A percentile compares a stretch with the other conserved stretches of the same genome.
Evolutionary conservation across 1,140 invertebrate genomes (phyloP).

Genomic region (Atta cephalotes): DNA sequence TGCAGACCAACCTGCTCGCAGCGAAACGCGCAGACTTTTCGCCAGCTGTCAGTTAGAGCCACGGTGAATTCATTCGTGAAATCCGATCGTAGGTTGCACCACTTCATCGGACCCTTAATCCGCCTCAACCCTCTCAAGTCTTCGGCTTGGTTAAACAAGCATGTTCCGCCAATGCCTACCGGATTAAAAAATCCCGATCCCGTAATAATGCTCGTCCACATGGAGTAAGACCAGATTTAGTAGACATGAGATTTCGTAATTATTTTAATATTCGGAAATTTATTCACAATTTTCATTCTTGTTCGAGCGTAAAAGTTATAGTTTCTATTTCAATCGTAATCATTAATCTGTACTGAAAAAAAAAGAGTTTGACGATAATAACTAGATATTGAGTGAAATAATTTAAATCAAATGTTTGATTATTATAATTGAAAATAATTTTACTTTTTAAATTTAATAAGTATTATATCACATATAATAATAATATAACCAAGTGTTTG

Average conservation of each 20-base stretch:
- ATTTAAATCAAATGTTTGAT: no score
- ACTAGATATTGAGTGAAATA: no score
- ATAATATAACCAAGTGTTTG: no score
- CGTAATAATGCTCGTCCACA: slow-evolving; percentile 9
- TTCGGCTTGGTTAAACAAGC: slow-evolving; percentile 73
- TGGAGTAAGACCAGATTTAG: slow-evolving; percentile 9
- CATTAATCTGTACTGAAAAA: not conserved
- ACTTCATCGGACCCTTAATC: slow-evolving; percentile 77
- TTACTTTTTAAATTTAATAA: no score
- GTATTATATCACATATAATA: no score
- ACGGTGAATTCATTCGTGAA: slow-evolving; percentile 76
- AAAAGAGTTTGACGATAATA: no score
- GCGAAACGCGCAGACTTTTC: slow-evolving; percentile 71
- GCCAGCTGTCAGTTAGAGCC: slow-evolving; percentile 74
- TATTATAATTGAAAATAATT: no score
- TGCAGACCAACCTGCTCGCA: slow-evolving; percentile 65
- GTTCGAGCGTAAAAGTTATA: not conserved
- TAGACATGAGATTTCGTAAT: slow-evolving; percentile 2
- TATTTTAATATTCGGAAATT: not conserved
- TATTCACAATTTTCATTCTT: not conserved
- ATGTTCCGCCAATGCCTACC: slow-evolving; percentile 45
- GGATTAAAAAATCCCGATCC: slow-evolving; percentile 62
- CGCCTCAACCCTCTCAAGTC: slow-evolving; percentile 67
- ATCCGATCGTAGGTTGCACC: slow-evolving; percentile 78
- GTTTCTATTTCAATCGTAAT: not conserved